A percentile compares a stretch with the other conserved stretches of the same genome.
These are phyloP conservation scores for Rhingia rostrata DNA, from an alignment of 2,888 invertebrate species.

Conservation along the genomic window DNA sequence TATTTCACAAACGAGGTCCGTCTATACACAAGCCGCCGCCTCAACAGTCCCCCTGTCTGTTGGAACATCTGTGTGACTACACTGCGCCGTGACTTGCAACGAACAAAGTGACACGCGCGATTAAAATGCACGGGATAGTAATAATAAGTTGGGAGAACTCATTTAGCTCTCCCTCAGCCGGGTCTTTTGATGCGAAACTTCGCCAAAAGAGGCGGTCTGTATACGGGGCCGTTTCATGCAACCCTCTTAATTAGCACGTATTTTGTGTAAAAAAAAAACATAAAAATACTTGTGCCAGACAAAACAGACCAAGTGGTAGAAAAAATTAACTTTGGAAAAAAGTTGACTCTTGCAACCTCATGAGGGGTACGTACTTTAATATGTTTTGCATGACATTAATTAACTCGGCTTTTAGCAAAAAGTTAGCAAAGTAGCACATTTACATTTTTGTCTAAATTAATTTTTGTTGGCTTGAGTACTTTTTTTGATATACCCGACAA, in stretches of 20 bases:
- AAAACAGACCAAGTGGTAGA: slow-evolving; percentile 5
- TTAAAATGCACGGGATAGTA: slow-evolving; percentile 53
- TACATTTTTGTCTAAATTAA: slow-evolving; percentile 68
- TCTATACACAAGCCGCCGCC: not conserved
- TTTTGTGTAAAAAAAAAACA: slow-evolving; percentile 49
- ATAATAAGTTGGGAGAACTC: slow-evolving; percentile 31
- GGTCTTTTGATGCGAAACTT: slow-evolving; percentile 52
- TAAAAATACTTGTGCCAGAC: slow-evolving; percentile 39
- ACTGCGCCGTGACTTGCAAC: slow-evolving; percentile 2
- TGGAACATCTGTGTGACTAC: slow-evolving; percentile 14
- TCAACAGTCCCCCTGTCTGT: not conserved
- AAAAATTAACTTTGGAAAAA: not conserved
- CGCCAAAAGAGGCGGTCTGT: slow-evolving; percentile 45
- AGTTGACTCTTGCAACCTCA: not conserved
- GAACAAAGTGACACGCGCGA: slow-evolving; percentile 58
- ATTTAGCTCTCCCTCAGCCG: not conserved
- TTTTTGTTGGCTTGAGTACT: not conserved
- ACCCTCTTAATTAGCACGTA: slow-evolving; percentile 70
- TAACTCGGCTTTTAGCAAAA: slow-evolving; percentile 50
- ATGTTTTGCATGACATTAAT: slow-evolving; percentile 69
- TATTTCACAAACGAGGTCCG: slow-evolving; percentile 51
- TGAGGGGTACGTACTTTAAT: slow-evolving; percentile 55
- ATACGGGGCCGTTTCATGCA: slow-evolving; percentile 34
- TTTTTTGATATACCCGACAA: not conserved
- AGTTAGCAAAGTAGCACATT: slow-evolving; percentile 56